Evolutionary conservation across 2,888 invertebrate genomes (phyloP).

Genomic region (Heteropelma amictum): DNA sequence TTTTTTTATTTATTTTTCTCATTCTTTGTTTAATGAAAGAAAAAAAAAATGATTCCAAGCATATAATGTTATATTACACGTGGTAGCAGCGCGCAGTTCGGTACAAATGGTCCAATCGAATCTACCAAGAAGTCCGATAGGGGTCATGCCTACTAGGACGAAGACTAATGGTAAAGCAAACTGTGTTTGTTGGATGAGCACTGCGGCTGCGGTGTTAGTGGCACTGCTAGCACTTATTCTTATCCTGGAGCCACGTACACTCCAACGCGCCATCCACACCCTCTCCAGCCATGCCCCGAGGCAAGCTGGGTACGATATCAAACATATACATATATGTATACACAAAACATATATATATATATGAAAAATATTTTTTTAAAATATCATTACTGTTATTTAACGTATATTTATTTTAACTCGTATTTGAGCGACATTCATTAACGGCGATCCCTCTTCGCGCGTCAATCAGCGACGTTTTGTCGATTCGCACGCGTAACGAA

Average conservation of each 20-base stretch:
- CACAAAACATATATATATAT: conserved; percentile 51
- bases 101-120: conserved; percentile 69
- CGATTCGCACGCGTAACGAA: too few relatives aligned
- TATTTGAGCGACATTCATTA: background rate
- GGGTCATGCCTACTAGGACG: conserved; percentile 70
- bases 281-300: conserved; percentile 74
- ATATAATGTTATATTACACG: conserved; percentile 65
- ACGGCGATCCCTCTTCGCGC: too few relatives aligned
- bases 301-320: conserved; percentile 74
- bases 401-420: conserved; percentile 48
- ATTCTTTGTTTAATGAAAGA: background rate
- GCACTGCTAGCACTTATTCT: conserved; percentile 74
- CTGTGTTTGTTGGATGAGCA: conserved; percentile 73
- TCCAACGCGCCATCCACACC: conserved; percentile 71
- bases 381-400: conserved; percentile 47
- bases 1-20: too few relatives aligned
- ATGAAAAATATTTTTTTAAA: too few relatives aligned
- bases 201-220: conserved; percentile 71
- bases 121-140: conserved; percentile 69
- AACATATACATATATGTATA: too few relatives aligned
- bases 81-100: conserved; percentile 69
- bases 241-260: conserved; percentile 74
- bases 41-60: conserved; percentile 60
- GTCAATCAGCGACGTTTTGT: too few relatives aligned
- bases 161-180: conserved; percentile 67